phyloP scores from a whole-genome alignment of 2,797 vertebrate species.

The Arvicola amphibius region DNA sequence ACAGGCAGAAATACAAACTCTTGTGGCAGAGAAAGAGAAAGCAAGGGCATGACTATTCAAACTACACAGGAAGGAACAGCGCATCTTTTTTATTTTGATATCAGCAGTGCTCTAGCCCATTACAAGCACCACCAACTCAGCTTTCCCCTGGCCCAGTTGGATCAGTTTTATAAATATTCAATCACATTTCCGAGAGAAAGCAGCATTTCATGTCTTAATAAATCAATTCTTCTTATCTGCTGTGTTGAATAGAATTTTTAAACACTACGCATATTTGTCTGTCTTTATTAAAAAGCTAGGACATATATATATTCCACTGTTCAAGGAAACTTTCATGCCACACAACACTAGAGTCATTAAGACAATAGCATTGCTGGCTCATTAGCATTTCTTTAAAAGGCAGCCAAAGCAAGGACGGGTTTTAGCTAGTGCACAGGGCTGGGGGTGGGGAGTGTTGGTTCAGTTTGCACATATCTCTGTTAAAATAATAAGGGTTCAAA shows the following conservation, averaged over 20 bases:
- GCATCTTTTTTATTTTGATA: slow-evolving; percentile 83
- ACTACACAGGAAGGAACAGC: slow-evolving; percentile 59
- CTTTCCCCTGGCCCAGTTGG: slow-evolving; percentile 79
- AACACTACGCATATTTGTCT: slow-evolving; percentile 62
- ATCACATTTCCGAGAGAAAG: slow-evolving; percentile 82
- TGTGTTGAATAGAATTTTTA: slow-evolving; percentile 62
- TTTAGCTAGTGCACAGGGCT: neutral
- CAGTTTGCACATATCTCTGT: slow-evolving; percentile 31
- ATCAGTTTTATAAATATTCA: slow-evolving; percentile 74
- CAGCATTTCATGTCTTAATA: slow-evolving; percentile 80
- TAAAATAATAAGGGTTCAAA: slow-evolving; percentile 42
- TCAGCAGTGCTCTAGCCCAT: slow-evolving; percentile 75
- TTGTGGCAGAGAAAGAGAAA: neutral
- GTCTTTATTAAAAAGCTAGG: slow-evolving; percentile 63
- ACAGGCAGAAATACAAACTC: slow-evolving; percentile 12
- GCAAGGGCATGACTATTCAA: slow-evolving; percentile 60
- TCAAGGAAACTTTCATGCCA: slow-evolving; percentile 11
- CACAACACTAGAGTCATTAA: slow-evolving; percentile 68
- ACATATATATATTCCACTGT: slow-evolving; percentile 58
- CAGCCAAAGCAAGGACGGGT: slow-evolving; percentile 71
- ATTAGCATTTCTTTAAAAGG: slow-evolving; percentile 77
- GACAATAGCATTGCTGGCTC: slow-evolving; percentile 60
- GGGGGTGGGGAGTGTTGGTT: neutral
- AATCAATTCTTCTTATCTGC: slow-evolving; percentile 72
- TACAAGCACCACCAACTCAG: slow-evolving; percentile 78